Percentiles rank a stretch among this genome's conserved stretches.
These are phyloP conservation scores for Amblyornis subalaris DNA, from an alignment of 2,113 vertebrate species.

Conservation along the genomic window DNA sequence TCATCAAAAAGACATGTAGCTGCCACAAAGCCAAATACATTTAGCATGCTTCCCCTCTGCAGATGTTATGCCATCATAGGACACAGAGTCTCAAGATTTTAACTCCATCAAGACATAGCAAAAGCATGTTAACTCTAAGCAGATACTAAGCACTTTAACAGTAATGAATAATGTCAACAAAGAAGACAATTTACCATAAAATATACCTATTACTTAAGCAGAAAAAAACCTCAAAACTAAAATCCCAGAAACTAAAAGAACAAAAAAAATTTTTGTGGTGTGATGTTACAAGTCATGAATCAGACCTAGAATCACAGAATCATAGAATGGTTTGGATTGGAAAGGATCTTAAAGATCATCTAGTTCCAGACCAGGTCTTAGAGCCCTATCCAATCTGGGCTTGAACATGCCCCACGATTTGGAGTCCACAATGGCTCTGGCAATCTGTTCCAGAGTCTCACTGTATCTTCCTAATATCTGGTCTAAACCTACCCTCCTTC, in stretches of 20 bases:
- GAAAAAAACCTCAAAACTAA: background rate
- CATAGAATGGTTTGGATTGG: background rate
- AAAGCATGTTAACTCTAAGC: background rate
- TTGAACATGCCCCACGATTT: background rate
- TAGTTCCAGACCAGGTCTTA: background rate
- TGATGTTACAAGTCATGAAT: background rate
- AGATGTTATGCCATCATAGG: background rate
- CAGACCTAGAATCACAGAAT: background rate
- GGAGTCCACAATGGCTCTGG: background rate
- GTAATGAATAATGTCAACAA: background rate
- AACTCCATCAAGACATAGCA: background rate
- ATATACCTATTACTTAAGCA: background rate
- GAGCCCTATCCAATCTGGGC: background rate
- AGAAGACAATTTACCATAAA: background rate
- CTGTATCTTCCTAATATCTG: background rate
- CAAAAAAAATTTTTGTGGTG: accelerated
- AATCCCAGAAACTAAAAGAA: background rate
- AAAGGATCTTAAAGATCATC: background rate
- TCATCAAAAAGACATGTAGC: background rate
- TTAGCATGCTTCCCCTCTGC: background rate
- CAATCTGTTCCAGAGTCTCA: background rate
- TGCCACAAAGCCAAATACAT: background rate
- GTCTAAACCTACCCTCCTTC: background rate
- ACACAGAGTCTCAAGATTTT: background rate
- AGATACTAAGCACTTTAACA: background rate